Evolutionary conservation across 2,888 invertebrate species (phyloP), one percentile per base, ranked within the genome.

Genomic region (Lithophane semibrunnea): DNA sequence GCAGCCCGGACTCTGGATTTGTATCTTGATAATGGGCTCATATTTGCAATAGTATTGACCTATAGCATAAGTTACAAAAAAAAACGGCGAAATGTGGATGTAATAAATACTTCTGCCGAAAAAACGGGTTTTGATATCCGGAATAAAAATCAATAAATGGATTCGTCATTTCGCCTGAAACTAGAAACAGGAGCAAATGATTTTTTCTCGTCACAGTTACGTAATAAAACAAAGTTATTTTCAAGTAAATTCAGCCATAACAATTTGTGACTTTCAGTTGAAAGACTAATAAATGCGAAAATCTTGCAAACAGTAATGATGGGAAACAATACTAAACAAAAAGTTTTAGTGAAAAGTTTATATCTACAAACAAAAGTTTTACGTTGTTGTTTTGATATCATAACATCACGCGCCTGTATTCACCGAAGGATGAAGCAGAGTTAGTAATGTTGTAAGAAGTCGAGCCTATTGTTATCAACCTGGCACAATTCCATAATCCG

Each of bases 341-440:
- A 78, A 12, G 44, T 54, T 52, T 52, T 18, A 44, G 29, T 16
- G 24, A 24, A 37, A 71, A 58, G 5, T 65, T 80, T 56, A n/a
- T 64, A 13, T 56, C 37, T 24, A 18, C 7, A 52, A 64, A 65
- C 18, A 52, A 47, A 72, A 60, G n/a, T 79, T 73, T 66, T 54
- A 60, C 47, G 65, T 73, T 60, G 29, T 80, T 73, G 58, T 73
- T 65, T 65, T 65, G 8, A 65, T 47, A 29, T n/a, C 4, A 10
- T 18, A 13, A 29, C 16, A 21, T 56, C 13, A 9, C 10, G 18
- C 10, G 5, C n/a, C n/a, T 18, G 7, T 58, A 12, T 52, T 29
- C 12, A 16, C 16, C 2, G 18, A 24, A 76, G 12, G 4, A 2
- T 44, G 12, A 9, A 9, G 10, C 3, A 58, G 47, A 58, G 21